phyloP scores from a whole-genome alignment of 2,113 vertebrate genomes.

The Spizaetus ornatus region DNA sequence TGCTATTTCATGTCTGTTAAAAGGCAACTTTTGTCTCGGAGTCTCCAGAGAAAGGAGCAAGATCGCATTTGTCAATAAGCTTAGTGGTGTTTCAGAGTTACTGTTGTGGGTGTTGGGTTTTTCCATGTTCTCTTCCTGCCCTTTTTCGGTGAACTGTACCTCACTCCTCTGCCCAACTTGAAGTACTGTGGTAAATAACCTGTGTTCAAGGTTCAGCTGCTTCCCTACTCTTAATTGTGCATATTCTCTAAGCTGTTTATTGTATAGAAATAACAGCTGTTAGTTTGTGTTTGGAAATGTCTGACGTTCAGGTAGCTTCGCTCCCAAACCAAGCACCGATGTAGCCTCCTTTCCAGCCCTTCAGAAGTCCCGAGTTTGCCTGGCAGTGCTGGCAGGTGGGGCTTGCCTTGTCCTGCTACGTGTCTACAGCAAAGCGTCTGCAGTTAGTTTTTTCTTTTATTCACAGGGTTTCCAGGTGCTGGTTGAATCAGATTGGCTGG shows the following conservation, averaged over 20 bases:
- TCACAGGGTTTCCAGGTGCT: slow-evolving; percentile 94
- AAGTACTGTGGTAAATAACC: background rate
- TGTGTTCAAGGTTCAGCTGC: background rate
- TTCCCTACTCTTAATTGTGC: background rate
- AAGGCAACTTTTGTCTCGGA: background rate
- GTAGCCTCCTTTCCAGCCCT: background rate
- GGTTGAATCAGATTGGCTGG: slow-evolving; percentile 95
- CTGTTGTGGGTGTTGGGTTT: background rate
- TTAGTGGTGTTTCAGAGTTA: background rate
- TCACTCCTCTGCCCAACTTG: background rate
- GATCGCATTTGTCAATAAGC: background rate
- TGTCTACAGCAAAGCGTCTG: background rate
- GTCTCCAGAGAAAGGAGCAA: background rate
- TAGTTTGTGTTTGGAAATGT: background rate
- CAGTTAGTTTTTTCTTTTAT: background rate
- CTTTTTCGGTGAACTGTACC: background rate
- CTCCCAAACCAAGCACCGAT: background rate
- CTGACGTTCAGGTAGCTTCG: background rate
- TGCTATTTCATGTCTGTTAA: background rate
- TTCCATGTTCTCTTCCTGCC: background rate
- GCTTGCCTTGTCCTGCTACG: background rate
- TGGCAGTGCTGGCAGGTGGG: background rate
- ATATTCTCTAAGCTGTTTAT: background rate
- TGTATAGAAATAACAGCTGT: background rate
- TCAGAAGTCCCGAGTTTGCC: background rate